phyloP scores from a whole-genome alignment of 2,888 invertebrate genomes.

The Cryptosula pallasiana region DNA sequence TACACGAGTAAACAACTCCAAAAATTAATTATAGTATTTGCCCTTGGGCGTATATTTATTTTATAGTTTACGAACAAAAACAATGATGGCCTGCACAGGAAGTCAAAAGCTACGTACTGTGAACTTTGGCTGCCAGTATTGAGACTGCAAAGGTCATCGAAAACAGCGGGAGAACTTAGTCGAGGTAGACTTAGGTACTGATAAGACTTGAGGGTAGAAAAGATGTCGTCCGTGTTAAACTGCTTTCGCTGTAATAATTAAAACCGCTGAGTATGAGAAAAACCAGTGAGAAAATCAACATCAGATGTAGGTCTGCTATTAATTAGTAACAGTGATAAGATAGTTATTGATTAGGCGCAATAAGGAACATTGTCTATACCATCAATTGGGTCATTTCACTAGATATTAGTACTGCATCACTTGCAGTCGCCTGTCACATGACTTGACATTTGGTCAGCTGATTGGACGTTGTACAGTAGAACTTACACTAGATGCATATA shows the following conservation, averaged over 20 bases:
- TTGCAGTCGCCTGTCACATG: no score
- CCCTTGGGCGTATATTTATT: neutral
- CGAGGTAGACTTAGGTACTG: conserved; percentile 81
- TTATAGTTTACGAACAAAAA: neutral
- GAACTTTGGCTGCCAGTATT: conserved; percentile 25
- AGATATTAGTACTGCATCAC: no score
- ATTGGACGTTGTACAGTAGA: no score
- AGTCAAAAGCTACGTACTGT: neutral
- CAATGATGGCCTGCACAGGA: neutral
- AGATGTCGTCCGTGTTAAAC: neutral
- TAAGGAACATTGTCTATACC: no score
- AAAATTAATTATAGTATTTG: neutral
- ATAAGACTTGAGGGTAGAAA: conserved; percentile 63
- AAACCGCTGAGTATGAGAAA: no score
- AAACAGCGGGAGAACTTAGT: conserved; percentile 78
- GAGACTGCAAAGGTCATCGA: conserved; percentile 81
- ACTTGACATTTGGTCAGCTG: no score
- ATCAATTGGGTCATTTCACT: no score
- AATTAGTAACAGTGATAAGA: no score
- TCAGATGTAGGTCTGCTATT: no score
- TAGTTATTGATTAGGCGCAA: no score
- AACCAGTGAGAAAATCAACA: no score
- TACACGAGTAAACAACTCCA: neutral
- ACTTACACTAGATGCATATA: conserved; percentile 41
- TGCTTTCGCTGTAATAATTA: neutral